These are phyloP conservation scores for Piprites chloris DNA, from an alignment of 2,113 vertebrate genomes.

Conservation along the genomic window DNA sequence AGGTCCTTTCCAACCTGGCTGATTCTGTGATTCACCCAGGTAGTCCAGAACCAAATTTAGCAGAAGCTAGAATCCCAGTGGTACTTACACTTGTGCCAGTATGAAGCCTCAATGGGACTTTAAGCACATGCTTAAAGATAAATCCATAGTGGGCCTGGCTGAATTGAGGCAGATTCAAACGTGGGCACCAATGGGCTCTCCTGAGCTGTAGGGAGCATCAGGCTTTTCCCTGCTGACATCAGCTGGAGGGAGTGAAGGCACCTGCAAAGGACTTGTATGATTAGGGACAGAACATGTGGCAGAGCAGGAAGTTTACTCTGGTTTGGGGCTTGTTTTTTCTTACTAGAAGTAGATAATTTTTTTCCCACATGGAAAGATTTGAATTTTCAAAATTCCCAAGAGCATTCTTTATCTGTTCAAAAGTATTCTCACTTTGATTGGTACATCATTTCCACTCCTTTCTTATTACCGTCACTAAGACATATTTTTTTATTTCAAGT, in stretches of 20 bases:
- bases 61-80: background rate
- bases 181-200: accelerated
- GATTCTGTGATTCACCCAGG: background rate
- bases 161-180: background rate
- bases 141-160: background rate
- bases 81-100: accelerated
- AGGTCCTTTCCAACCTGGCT: no score
- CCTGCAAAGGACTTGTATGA: background rate
- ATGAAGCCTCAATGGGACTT: background rate
- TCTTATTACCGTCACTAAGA: background rate
- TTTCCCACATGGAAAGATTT: background rate
- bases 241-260: background rate
- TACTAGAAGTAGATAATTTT: background rate
- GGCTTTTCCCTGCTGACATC: background rate
- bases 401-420: no score
- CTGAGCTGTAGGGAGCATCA: background rate
- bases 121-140: accelerated
- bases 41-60: background rate
- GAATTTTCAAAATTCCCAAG: background rate
- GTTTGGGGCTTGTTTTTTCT: background rate
- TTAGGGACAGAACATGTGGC: accelerated
- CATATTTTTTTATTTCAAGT: background rate
- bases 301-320: background rate
- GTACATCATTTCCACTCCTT: background rate
- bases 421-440: background rate